Evolutionary conservation across 30 jellyfish, hydroid and myxozoan genomes (phyloP), one percentile per base, ranked within the genome.

Genomic region (Sanderia malayensis): DNA sequence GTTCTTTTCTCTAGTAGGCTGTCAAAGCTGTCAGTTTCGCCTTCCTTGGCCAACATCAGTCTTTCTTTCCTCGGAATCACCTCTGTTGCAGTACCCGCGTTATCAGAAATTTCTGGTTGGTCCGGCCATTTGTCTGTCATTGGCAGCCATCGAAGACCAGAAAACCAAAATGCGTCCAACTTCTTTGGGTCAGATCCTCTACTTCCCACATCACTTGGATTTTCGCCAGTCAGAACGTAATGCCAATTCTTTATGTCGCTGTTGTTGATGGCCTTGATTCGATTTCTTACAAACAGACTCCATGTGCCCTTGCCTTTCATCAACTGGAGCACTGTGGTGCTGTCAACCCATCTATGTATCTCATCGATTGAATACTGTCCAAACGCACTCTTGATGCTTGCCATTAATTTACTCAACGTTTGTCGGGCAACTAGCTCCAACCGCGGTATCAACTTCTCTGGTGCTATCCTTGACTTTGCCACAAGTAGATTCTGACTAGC

Each of bases 201-300:
- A 59, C 86, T 74, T 24, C 86, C 86, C 68, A 74, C 23, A 59
- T 74, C 86, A 37, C 68, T 61, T 74, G 86, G 82, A 29, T 74
- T 74, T 28, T 74, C 68, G 4, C 80, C 69, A 31, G 85, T 73
- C 57, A 81, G 64, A 10, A 73, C 85, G 32, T 52, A 74, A 37
- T 58, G 69, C 86, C 86, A 74, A 17, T 60, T 49, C 67, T 30
- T 24, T 8, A 32, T 61, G 49, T 74, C 73, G 67, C 81, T 74
- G 80, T 59, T 46, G 67, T 61, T 74, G 84, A 60, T 74, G 68
- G 80, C 68, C 68, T 74, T 74, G 67, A 74, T 30, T 58, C 86
- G 71, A 74, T 74, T 74, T 23, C 81, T 65, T 17, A 74, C 86
- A 60, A 74, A 74, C 69, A 19, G 68, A 24, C 81, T 59, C 81